Base-by-base conservation (phyloP, 1,140 invertebrate genomes). In the Lepeophtheirus salmonis region DNA sequence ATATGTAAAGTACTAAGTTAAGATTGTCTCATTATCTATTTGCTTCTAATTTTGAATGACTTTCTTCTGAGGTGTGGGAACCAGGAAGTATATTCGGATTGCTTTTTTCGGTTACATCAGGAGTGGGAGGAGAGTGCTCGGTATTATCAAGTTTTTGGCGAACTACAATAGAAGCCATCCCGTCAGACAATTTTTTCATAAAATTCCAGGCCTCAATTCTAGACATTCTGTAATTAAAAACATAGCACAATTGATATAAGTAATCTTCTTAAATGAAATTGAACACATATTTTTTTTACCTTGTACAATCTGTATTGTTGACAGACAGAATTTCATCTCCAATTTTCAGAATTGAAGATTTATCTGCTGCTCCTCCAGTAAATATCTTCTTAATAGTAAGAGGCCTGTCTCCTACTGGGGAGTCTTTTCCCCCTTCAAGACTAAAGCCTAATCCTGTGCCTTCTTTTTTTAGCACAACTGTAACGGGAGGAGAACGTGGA, bases 121-220 rank as follows among this genome's bases (percentile, higher is more conserved):
- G n/a, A n/a, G 6, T 41, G 30, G 6, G 6, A n/a, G 30, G 30
- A 10, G 30, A n/a, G n/a, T 10, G 6, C 6, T 10, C 6, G 30
- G 30, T 41, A 6, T 54, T 20, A 3, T 20, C 17, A 2, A 67
- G 17, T 26, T 65, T 65, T 22, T 77, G 76, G 60, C 75, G 69
- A 65, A 78, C 70, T 66, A 73, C 71, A 60, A 78, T 69, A 63
- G 72, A 77, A 49, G 86, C 82, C 67, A 79, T 77, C 24, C 88
- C 88, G 65, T 86, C 80, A 57, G 84, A 83, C 59, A 91, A 69
- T 64, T 86, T 83, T 70, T 91, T 91, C 72, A 94, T 82, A 57
- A 88, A 79, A 64, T 85, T 86, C 89, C 89, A 94, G 30, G 86
- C 89, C 73, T 92, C 87, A 61, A 89, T 89, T 63, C 89, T 78